Evolutionary conservation across 2,113 vertebrate species (phyloP).

Genomic region (Chrysemys picta): DNA sequence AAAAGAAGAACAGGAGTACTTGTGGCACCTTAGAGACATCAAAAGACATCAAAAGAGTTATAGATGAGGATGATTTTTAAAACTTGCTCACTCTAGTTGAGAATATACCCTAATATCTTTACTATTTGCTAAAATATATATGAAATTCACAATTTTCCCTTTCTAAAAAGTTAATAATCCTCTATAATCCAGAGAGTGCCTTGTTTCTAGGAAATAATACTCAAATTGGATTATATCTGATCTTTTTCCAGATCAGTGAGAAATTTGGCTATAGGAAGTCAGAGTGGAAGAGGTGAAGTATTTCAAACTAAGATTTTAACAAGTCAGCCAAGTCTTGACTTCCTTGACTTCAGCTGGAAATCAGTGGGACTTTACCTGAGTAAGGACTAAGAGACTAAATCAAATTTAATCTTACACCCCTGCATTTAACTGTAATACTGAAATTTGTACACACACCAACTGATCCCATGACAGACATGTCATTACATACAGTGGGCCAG

Average conservation of each 20-base stretch:
- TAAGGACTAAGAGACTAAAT: neutral
- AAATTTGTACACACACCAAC: neutral
- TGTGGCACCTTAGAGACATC: no score
- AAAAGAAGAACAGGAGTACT: no score
- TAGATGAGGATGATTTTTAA: slow-evolving; percentile 12
- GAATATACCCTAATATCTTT: neutral
- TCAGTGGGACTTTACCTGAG: neutral
- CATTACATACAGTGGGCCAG: neutral
- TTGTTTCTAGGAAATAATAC: neutral
- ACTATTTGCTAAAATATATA: neutral
- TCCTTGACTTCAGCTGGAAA: neutral
- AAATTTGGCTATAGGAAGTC: rapidly evolving
- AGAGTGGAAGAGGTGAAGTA: neutral
- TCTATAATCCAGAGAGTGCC: neutral
- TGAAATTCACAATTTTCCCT: neutral
- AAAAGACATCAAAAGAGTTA: slow-evolving; percentile 2
- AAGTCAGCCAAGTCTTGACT: neutral
- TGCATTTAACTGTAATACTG: neutral
- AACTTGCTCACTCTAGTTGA: neutral
- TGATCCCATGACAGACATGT: neutral
- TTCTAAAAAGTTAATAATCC: neutral
- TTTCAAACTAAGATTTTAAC: neutral
- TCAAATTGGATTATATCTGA: neutral
- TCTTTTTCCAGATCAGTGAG: neutral
- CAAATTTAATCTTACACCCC: neutral